Base-by-base conservation (phyloP, 2,797 vertebrate genomes). In the Myripristis jacobus region DNA sequence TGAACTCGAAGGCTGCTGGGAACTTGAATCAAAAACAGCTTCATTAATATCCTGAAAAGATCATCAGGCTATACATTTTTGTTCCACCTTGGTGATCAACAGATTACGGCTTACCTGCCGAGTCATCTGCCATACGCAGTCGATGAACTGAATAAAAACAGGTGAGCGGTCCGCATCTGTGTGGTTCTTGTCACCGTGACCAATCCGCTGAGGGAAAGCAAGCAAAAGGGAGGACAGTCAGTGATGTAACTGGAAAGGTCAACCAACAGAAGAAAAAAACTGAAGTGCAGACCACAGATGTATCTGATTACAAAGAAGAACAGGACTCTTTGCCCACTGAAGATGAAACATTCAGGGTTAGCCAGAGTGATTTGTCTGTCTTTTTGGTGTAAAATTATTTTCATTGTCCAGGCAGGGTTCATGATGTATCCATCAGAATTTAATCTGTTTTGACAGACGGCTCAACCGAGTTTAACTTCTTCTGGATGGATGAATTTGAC, bases 111-210 rank as follows among this genome's bases (percentile, higher is more conserved):
- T 70, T 88, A 98, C 98, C 96, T 99, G 98, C 83, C 94, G 95
- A n/a, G 96, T 98, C 94, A 99, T 95, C 70, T 99, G 98, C 98
- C 98, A 99, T 66, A 99, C 97, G 36, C 96, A 98, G 89, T 99
- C 97, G 2, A 99, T 92, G 80, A 99, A 99, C 91, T 99, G 98
- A 81, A 99, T 95, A 57, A 99, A 99, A 79, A 99, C 95, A 1
- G 97, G 98, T 0, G 98, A 99, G 50, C 97, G 94, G 91, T 99
- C 98, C 0, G 97, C 96, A 0, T 99, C 98, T 0, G 96, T 96
- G 0, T 99, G 97, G 74, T 98, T 99, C 91, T 95, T 98, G 85
- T 99, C 97, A 6, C 98, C 98, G 0, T 99, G 98, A 73, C 98
- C 98, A 5, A 98, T 88, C 54, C 98, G 96, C 98, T 99, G 85